Evolutionary conservation across 35 echinoderm and acorn worm genomes (phyloP).

Genomic region (Apostichopus japonicus): DNA sequence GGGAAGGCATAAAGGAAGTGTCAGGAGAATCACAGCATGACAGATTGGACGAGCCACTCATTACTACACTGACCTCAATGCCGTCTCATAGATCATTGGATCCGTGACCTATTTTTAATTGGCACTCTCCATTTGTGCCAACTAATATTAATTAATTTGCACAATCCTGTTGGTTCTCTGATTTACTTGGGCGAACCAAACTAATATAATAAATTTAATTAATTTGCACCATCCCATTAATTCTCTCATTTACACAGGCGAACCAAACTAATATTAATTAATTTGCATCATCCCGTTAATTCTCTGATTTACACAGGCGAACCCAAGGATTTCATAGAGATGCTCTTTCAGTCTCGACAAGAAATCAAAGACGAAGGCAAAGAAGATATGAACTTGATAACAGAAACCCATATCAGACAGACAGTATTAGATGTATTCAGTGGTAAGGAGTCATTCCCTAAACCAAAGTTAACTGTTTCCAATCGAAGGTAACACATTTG

Average conservation of each 20-base stretch:
- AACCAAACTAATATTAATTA: too few relatives aligned
- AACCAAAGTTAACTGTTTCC: too few relatives aligned
- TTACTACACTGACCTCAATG: background rate
- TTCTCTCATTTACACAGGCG: too few relatives aligned
- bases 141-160: too few relatives aligned
- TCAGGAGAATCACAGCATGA: background rate
- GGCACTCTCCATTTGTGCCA: too few relatives aligned
- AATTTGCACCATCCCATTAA: too few relatives aligned
- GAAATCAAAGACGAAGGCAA: slow-evolving; percentile 21
- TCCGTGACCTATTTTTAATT: too few relatives aligned
- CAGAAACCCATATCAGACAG: slow-evolving; percentile 36
- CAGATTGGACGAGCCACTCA: background rate
- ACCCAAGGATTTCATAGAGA: slow-evolving; percentile 32
- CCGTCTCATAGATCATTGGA: background rate
- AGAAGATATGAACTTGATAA: slow-evolving; percentile 25
- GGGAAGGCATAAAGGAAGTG: background rate
- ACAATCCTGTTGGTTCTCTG: too few relatives aligned
- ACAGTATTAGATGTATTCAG: background rate
- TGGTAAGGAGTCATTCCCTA: background rate
- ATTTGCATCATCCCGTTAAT: too few relatives aligned
- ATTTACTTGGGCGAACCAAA: too few relatives aligned
- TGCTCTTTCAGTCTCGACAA: background rate
- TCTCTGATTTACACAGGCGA: background rate
- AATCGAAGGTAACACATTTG: too few relatives aligned
- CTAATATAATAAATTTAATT: too few relatives aligned